Conservation (phyloP, 2,113 vertebrate species). For the Struthio camelus region DNA sequence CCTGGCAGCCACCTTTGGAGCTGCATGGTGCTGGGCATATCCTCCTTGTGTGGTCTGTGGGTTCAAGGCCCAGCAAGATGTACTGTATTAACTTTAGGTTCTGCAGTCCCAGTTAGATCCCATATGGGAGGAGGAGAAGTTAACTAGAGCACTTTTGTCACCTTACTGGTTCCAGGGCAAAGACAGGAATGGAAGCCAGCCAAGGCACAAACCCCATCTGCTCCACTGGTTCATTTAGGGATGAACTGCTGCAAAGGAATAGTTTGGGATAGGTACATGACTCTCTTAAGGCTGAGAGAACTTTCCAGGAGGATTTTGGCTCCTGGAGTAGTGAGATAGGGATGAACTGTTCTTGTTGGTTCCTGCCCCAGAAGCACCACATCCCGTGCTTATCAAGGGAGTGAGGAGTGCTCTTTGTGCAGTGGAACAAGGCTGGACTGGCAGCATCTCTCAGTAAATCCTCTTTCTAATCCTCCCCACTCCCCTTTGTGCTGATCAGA, state of each 20-base stretch:
- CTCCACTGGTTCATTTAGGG: neutral
- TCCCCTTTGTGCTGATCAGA: neutral
- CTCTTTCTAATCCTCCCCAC: neutral
- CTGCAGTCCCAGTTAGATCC: neutral
- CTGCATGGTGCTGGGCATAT: neutral
- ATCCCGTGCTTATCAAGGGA: neutral
- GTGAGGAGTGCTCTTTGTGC: neutral
- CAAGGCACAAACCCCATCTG: neutral
- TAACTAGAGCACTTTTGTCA: slow-evolving; percentile 4
- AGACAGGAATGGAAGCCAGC: neutral
- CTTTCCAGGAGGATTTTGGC: neutral
- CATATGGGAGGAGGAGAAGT: slow-evolving; percentile 20
- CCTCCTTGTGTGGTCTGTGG: neutral
- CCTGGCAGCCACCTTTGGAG: neutral
- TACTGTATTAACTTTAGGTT: neutral
- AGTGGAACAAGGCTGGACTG: neutral
- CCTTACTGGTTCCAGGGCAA: neutral
- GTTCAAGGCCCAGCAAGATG: neutral
- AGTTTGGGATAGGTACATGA: neutral
- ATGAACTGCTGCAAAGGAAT: neutral
- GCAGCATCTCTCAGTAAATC: neutral
- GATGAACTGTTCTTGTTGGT: neutral
- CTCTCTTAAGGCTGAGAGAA: neutral
- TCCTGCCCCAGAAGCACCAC: neutral
- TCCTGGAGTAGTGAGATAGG: neutral